phyloP scores from a whole-genome alignment of 2,113 vertebrate genomes.

The Chaetodon auriga region DNA sequence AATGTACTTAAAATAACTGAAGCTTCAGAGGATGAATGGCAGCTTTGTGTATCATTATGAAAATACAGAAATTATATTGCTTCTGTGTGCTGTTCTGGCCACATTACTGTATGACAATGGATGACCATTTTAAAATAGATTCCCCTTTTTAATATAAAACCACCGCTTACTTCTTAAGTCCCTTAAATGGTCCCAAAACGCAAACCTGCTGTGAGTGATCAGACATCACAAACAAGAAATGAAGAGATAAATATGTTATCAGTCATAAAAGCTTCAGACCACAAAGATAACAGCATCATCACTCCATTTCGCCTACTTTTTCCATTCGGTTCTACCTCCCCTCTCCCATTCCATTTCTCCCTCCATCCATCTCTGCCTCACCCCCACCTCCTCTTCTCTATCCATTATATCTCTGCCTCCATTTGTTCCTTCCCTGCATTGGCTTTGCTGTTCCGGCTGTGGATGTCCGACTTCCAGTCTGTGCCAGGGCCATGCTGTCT shows the following conservation, averaged over 20 bases:
- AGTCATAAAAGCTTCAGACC: slow-evolving; percentile 34
- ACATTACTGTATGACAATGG: background rate
- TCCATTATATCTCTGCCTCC: slow-evolving; percentile 19
- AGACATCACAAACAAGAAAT: slow-evolving; percentile 14
- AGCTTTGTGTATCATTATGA: background rate
- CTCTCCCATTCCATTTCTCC: slow-evolving; percentile 33
- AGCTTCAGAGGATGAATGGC: background rate
- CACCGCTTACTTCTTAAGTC: background rate
- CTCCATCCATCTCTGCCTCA: slow-evolving; percentile 30
- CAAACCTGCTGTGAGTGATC: background rate
- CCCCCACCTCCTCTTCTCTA: background rate
- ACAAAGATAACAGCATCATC: slow-evolving; percentile 45
- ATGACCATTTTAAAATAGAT: background rate
- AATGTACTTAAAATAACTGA: background rate
- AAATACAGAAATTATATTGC: background rate
- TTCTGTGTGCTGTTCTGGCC: background rate
- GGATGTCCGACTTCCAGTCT: background rate
- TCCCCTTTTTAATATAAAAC: background rate
- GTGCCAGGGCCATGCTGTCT: background rate
- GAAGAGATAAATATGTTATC: slow-evolving; percentile 33
- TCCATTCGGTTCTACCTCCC: background rate
- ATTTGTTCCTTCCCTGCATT: background rate
- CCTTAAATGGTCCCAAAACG: background rate
- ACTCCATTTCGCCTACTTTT: slow-evolving; percentile 27
- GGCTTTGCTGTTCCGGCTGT: background rate